Conservation (phyloP, 1,140 invertebrate genomes). For the Saccostrea cuccullata region DNA sequence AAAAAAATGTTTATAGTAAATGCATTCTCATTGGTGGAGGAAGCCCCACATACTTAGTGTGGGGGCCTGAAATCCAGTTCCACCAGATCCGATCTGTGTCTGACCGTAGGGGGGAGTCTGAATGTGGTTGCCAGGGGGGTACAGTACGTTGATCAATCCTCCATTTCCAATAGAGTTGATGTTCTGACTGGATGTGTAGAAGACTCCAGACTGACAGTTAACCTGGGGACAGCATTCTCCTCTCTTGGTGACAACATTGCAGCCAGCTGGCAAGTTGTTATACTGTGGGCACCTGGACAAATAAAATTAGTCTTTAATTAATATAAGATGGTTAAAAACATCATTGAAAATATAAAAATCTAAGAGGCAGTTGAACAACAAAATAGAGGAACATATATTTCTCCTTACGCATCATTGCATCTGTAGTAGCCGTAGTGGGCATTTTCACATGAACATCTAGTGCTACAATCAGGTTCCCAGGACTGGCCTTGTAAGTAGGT, state of each 20-base stretch:
- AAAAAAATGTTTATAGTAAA: too few relatives aligned
- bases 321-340: too few relatives aligned
- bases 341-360: too few relatives aligned
- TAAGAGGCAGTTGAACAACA: too few relatives aligned
- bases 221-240: conserved; percentile 60
- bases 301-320: neutral
- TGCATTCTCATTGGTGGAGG: neutral
- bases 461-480: conserved; percentile 63
- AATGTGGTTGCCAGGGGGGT: conserved; percentile 19
- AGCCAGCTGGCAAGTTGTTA: conserved; percentile 60
- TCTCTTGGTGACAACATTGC: conserved; percentile 39
- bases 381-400: neutral
- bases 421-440: conserved; percentile 70
- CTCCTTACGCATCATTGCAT: conserved; percentile 67
- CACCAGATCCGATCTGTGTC: conserved; percentile 41
- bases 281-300: conserved; percentile 61
- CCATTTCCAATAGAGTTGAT: conserved; percentile 49
- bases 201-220: conserved; percentile 54
- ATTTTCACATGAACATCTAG: conserved; percentile 67
- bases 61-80: conserved; percentile 53
- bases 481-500: conserved; percentile 65
- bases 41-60: conserved; percentile 56
- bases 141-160: conserved; percentile 25
- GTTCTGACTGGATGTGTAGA: conserved; percentile 58
- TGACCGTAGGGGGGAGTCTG: conserved; percentile 37